Base-by-base conservation (phyloP, 2,888 invertebrate species). In the Saturnia pavonia region DNA sequence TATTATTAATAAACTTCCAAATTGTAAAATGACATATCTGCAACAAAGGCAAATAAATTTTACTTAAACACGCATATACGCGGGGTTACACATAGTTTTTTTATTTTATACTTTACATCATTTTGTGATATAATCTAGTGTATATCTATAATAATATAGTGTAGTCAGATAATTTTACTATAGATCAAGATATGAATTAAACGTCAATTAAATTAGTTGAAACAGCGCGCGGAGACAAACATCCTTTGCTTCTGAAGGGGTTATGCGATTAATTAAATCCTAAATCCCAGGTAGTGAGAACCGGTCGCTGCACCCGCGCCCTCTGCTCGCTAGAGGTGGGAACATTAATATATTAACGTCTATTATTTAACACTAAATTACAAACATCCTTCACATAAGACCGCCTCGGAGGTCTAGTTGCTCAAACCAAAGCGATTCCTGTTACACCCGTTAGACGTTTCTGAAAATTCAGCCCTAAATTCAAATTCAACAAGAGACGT, bases 241-340 rank as follows among this genome's bases (percentile, higher is more conserved):
- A 60, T 60, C 57, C 57, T 60, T 27, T 25, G 57, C 57, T 60
- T 60, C 2, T 60, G 27, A 27, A 60, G 12, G 27, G 16, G 57
- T 14, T 27, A 27, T 25, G 25, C 57, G 25, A 60, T 60, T 60
- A 60, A 60, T 60, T 60, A 60, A 60, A 60, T 60, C 27, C 27
- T 60, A 60, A 27, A 60, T 25, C 14, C 57, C 57, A 60, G 57
- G 57, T 60, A 27, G 57, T 60, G 57, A 60, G 27, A 14, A 27
- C 14, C 12, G 25, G 57, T 8, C 57, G 54, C 54, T 22, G 8
- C 22, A 8, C 54, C 2, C 22, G 25, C 25, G 7, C 57, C 25
- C 25, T 6, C 27, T 34, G 57, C 27, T 6, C 57, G 4, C 57
- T 60, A 60, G 57, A 27, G 57, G 14, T 27, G 57, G 57, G 57